Base-by-base conservation (phyloP, 2,113 vertebrate species). In the Phaethon lepturus region DNA sequence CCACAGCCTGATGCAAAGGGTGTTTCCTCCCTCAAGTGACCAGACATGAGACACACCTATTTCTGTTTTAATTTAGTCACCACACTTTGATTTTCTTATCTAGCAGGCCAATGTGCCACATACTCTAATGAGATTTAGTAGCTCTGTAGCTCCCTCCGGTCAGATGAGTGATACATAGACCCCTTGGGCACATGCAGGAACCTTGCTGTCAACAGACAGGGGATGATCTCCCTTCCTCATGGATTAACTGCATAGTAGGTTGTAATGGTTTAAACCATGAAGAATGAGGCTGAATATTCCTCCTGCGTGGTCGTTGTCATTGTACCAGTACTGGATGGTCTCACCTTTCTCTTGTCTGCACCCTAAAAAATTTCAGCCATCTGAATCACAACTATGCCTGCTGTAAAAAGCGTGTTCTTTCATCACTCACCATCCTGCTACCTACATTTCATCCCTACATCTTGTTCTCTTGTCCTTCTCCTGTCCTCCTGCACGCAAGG, bases 81-180 rank as follows among this genome's bases (percentile, higher is more conserved):
- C 10, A 9, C 1, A 10, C 86, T 84, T 59, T 47, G 68, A 87
- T 96, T 97, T 91, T 58, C 64, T 87, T 91, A 97, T 91, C 94
- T 62, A 52, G 64, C 83, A 88, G 75, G 72, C 50, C 91, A 80
- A 24, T 1, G 2, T 66, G 76, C 50, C 72, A 8, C n/a, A 0
- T 18, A 63, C 38, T 92, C 81, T 14, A 49, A 45, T 33, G 79
- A 77, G 60, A 38, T 91, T 91, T 14, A 16, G 89, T 44, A 29
- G 89, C 42, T 68, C 49, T 20, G 73, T 16, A 69, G 84, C 73
- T 94, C 68, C 73, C 81, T 68, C 25, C 0, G 2, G 58, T 25
- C 82, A 28, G 55, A 19, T 3, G 55, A 40, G 73, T 58, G 87
- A 87, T 87, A 86, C 69, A n/a, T 6, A 29, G 16, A 26, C 6